Evolutionary conservation across 2,113 vertebrate species (phyloP), one percentile per base, ranked within the genome.

Genomic region (Bujurquina vittata): DNA sequence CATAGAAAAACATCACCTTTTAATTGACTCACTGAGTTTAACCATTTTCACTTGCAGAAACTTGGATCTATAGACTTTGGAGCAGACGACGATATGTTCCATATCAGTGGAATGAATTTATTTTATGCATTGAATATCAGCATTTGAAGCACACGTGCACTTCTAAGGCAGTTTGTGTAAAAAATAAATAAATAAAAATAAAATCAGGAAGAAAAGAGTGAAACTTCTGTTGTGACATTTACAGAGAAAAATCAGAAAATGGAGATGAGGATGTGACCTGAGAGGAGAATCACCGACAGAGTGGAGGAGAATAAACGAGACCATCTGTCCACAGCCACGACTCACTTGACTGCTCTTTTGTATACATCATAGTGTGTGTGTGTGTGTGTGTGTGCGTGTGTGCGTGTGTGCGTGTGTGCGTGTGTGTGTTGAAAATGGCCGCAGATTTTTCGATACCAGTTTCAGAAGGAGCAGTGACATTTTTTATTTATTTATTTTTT

Each of bases 211-310:
- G 55, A 31, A 52, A 10, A 18, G 29, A 61, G 33, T 35, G 73
- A 72, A 77, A 46, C 20, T 57, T 61, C 14, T 40, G 67, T 52
- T 35, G 75, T 82, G 79, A 82, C 58, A 75, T 86, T 86, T 86
- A 33, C 12, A 35, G 10, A 75, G 35, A 74, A 11, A 35, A 9
- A 15, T 43, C 54, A 55, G 35, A 17, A 81, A 57, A 56, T 61
- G 78, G 78, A 76, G 80, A 67, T 10, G 62, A 46, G 37, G 14
- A 67, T 26, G 62, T 46, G 62, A 46, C 23, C 62, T 46, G 62
- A 67, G 37, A 67, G 62, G 14, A 49, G 46, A 67, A 2, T 14
- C 22, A 14, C 37, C 37, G 43, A 43, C 62, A 7, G 12, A 65
- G n/a, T 43, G 62, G 35, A 23, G 62, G 37, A 43, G n/a, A 65